Base-by-base conservation (phyloP, 2,113 vertebrate genomes). In the Tachysurus vachellii region DNA sequence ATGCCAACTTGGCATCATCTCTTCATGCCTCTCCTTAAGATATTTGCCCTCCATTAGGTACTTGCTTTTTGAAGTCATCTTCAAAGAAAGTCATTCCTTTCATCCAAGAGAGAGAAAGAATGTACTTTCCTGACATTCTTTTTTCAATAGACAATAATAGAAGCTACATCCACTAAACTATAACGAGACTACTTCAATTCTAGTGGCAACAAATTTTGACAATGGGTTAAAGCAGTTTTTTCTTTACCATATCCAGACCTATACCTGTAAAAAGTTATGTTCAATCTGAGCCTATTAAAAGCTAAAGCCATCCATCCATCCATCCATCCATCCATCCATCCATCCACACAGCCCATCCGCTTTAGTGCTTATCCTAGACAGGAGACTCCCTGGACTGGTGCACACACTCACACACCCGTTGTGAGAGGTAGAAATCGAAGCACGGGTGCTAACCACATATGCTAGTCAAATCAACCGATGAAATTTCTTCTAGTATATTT, bases 131-230 rank as follows among this genome's bases (percentile, higher is more conserved):
- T 75, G 85, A 87, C 79, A 87, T 75, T 36, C 36, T 36, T 36
- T 36, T 92, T 70, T 88, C 91, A 93, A 92, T 85, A 88, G 71
- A 86, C 86, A 56, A 90, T 88, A 86, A 89, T 85, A 89, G 66
- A 59, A 75, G 42, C 86, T 88, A 88, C 42, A 71, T 92, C 88
- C 82, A 88, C 89, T 85, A 84, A 89, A 73, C 88, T 83, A 80
- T 85, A 90, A 92, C 88, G 87, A 89, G 87, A 85, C 68, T 93
- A 85, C 68, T 93, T 90, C 91, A 89, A 81, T 90, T 88, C 88
- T 85, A 84, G 88, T 88, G 90, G 85, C 76, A 88, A 84, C 54
- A 91, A 92, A 90, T 93, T 92, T 88, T 91, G 90, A 94, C 88
- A 90, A 79, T 88, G 88, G 77, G 86, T 81, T 80, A 64, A 47